Evolutionary conservation across 1,140 invertebrate genomes (phyloP).

Genomic region (Parapsyche elsis): DNA sequence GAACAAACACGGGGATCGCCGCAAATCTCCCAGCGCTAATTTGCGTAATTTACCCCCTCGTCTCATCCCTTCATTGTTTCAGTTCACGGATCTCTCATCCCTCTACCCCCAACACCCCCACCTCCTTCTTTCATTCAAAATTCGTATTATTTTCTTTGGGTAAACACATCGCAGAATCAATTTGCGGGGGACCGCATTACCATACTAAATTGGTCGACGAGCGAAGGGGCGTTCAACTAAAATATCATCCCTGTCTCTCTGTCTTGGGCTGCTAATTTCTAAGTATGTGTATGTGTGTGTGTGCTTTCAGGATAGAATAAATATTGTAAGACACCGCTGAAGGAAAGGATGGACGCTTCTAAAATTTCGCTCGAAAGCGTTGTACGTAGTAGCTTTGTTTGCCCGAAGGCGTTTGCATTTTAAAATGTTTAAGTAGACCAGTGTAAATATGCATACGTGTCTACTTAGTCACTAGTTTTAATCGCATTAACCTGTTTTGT

Average conservation of each 20-base stretch:
- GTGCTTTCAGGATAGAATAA: no score
- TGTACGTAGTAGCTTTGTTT: no score
- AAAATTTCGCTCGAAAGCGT: no score
- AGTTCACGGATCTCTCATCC: not conserved
- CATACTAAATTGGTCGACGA: not conserved
- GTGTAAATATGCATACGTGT: no score
- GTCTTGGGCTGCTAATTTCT: no score
- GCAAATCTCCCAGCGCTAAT: not conserved
- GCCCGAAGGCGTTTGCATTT: no score
- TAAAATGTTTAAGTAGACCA: no score
- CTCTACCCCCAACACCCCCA: not conserved
- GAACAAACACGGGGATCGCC: constrained; percentile 1
- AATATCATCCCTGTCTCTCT: not conserved
- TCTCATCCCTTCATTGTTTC: not conserved
- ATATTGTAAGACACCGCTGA: no score
- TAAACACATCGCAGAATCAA: constrained; percentile 4
- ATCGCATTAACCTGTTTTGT: no score
- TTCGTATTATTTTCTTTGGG: constrained; percentile 7
- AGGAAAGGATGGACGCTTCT: no score
- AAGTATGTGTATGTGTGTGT: no score
- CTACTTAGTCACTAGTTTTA: no score
- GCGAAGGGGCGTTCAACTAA: not conserved
- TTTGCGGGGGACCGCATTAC: constrained; percentile 2
- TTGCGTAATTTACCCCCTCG: not conserved
- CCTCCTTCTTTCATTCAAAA: not conserved